A percentile compares a stretch with the other conserved stretches of the same genome.
These are phyloP conservation scores for Trichonephila clavipes DNA, from an alignment of 1,140 invertebrate genomes.

Conservation along the genomic window DNA sequence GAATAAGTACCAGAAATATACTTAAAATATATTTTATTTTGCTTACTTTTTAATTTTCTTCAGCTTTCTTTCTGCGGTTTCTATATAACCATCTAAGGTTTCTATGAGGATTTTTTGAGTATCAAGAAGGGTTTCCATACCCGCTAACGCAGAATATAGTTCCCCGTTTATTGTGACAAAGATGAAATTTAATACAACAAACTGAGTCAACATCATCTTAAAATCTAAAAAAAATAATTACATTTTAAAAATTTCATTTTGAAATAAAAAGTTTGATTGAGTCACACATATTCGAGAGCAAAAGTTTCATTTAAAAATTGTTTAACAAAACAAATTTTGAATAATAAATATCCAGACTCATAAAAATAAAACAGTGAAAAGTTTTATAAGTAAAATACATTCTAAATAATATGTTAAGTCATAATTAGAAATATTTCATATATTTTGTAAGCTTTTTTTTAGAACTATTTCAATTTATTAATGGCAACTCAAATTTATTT, in stretches of 20 bases:
- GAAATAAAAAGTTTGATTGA: no score
- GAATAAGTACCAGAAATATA: no score
- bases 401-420: no score
- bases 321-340: no score
- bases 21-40: neutral
- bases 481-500: neutral
- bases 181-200: neutral
- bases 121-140: conserved; percentile 56
- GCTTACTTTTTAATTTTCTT: conserved; percentile 53
- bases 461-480: neutral
- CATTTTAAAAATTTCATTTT: neutral
- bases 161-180: neutral
- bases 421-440: no score
- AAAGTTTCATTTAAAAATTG: no score
- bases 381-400: no score
- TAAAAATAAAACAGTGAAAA: no score
- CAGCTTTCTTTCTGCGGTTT: neutral
- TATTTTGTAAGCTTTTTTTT: neutral
- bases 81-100: conserved; percentile 39
- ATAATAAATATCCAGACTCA: no score
- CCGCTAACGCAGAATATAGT: conserved; percentile 58
- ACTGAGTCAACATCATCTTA: neutral
- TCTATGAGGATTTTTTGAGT: conserved; percentile 35
- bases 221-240: neutral
- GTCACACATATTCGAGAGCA: no score